Evolutionary conservation across 1,140 invertebrate genomes (phyloP).

Genomic region (Drosophila tropicalis): DNA sequence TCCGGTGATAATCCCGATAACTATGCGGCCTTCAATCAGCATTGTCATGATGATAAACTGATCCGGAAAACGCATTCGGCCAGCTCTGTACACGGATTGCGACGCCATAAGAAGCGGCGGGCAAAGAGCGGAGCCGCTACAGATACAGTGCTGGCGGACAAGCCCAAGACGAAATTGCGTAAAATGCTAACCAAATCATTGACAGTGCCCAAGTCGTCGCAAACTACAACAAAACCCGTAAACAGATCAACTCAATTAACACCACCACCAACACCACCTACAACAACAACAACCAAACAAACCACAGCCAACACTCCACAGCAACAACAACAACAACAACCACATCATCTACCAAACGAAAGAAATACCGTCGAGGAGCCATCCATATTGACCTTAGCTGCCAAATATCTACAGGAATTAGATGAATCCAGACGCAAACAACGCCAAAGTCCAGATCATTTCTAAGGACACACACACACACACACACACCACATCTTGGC

Average conservation of each 20-base stretch:
- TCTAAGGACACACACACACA: not conserved
- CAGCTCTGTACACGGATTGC: not conserved
- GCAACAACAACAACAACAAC: not conserved
- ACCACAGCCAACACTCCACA: not conserved
- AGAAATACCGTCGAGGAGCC: slow-evolving; percentile 10
- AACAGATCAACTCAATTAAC: not conserved
- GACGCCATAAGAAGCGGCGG: not conserved
- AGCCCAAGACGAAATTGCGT: not conserved
- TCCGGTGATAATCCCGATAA: too few species aligned
- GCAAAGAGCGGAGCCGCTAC: not conserved
- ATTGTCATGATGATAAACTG: not conserved
- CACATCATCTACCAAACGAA: not conserved
- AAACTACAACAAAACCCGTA: too few species aligned
- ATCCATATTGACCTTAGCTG: slow-evolving; percentile 20
- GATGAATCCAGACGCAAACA: slow-evolving; percentile 23
- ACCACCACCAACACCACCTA: not conserved
- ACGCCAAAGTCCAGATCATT: not conserved
- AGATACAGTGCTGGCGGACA: not conserved
- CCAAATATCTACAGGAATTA: slow-evolving; percentile 33
- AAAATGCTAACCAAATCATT: not conserved
- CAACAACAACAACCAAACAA: not conserved
- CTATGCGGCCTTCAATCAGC: not conserved
- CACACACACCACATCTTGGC: not conserved
- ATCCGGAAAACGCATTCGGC: not conserved
- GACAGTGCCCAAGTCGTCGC: not conserved